Evolutionary conservation across 23 tunicate species (phyloP).

Genomic region (Aplidium turbinatum): DNA sequence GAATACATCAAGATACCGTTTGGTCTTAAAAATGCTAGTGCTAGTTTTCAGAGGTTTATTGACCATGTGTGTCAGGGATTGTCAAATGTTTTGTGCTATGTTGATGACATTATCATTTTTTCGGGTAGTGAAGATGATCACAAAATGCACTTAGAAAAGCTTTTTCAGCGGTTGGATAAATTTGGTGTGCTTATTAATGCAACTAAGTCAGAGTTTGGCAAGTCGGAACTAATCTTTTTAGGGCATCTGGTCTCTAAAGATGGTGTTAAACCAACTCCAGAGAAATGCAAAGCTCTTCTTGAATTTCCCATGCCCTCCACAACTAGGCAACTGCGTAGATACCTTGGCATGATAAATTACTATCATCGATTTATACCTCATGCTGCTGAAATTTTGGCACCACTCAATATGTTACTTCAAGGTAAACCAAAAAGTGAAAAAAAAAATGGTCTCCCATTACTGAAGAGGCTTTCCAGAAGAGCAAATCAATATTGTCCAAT

Average conservation of each 20-base stretch:
- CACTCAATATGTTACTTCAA: neutral
- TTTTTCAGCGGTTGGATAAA: conserved; percentile 15
- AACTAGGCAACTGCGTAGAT: conserved; percentile 5
- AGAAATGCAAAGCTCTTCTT: neutral
- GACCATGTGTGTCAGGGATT: conserved; percentile 39
- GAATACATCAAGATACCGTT: conserved; percentile 26
- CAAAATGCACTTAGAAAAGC: neutral
- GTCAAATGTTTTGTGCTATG: neutral
- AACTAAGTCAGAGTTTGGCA: conserved; percentile 14
- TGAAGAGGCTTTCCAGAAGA: neutral
- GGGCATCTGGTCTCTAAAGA: conserved; percentile 7
- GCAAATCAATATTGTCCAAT: neutral
- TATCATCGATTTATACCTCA: conserved; percentile 6
- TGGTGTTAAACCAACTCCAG: neutral
- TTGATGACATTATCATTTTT: conserved; percentile 25
- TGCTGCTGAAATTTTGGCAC: neutral
- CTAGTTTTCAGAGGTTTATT: conserved; percentile 31
- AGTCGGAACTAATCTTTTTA: neutral
- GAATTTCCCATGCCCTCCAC: conserved; percentile 12
- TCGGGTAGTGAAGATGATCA: conserved; percentile 7
- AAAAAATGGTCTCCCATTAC: neutral
- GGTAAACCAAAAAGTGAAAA: neutral
- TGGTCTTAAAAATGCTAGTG: conserved; percentile 12
- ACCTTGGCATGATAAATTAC: conserved; percentile 3
- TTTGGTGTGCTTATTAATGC: conserved; percentile 21